Conservation (phyloP, 2,888 invertebrate species). For the Pachliopta kotzebuea region DNA sequence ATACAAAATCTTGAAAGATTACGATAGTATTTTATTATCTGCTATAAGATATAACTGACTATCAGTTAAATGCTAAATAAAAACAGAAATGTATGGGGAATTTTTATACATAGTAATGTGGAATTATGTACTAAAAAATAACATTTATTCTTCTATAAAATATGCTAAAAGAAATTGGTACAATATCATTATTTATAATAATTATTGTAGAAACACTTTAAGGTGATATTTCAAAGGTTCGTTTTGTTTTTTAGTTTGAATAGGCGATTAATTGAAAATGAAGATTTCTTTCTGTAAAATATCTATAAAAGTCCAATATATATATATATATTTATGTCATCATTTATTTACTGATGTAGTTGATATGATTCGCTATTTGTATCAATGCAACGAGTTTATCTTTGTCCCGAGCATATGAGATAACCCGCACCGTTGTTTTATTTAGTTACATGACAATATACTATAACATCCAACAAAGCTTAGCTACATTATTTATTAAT, state of each 20-base stretch:
- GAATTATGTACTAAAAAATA: no score
- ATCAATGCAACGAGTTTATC: constrained; percentile 37
- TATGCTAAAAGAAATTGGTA: no score
- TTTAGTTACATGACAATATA: constrained; percentile 31
- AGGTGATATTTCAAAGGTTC: no score
- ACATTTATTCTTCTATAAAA: no score
- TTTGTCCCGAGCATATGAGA: constrained; percentile 37
- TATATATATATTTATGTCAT: not conserved
- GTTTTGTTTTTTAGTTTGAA: no score
- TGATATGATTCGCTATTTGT: constrained; percentile 14
- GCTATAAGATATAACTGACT: not conserved
- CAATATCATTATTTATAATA: no score
- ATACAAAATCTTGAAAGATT: not conserved
- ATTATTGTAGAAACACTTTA: no score
- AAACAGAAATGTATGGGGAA: not conserved
- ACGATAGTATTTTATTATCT: not conserved
- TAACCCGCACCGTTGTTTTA: constrained; percentile 35
- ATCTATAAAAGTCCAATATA: not conserved
- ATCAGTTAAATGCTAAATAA: not conserved
- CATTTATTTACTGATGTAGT: not conserved
- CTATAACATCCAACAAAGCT: not conserved
- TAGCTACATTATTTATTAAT: not conserved
- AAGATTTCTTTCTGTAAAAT: not conserved
- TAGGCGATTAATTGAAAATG: no score
- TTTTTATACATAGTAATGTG: not conserved